Base-by-base conservation (phyloP, 64 coral and sea anemone species). In the Stichodactyla helianthus region DNA sequence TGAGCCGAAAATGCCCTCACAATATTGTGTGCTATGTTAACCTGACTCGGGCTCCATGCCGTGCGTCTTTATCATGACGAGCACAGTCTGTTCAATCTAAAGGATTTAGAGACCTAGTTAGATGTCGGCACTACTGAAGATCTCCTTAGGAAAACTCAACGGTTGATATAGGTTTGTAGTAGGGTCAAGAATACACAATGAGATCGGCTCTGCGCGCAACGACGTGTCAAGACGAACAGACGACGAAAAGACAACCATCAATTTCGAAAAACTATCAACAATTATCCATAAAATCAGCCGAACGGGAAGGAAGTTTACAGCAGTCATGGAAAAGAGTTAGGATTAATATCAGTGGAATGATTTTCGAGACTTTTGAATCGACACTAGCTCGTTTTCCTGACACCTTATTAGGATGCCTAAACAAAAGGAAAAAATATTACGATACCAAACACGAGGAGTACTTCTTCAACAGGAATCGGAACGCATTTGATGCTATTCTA, bases 401-500 rank as follows among this genome's bases (percentile, higher is more conserved):
- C 63, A 99, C 97, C 27, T 87, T 99, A 17, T 82, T 99, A 6
- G 97, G 97, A 56, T 93, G 55, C 68, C 88, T 90, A 22, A 44
- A 55, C 7, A 95, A 95, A 58, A 92, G 97, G 8, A 54, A 57
- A 15, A 59, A 87, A 68, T 94, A 98, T 87, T 94, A 83, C 60
- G 88, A 76, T 53, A 62, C 50, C 22, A 68, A 86, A 52, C 85
- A 88, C 14, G 55, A 93, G 14, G 97, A 94, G 22, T 99, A 91
- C 64, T 94, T 99, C 44, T 99, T 99, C 54, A 95, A 95, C 70
- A 90, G 90, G 4, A 99, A 99, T 71, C 88, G 93, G 17, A 95
- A 93, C 83, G 97, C 97, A 19, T 99, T 99, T 82, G 91, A 99
- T 64, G 90, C 93, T 3, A 99, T 95, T 63, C 74, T 99, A 35